Evolutionary conservation across 2,113 vertebrate genomes (phyloP).

Genomic region (Leiothrix lutea): DNA sequence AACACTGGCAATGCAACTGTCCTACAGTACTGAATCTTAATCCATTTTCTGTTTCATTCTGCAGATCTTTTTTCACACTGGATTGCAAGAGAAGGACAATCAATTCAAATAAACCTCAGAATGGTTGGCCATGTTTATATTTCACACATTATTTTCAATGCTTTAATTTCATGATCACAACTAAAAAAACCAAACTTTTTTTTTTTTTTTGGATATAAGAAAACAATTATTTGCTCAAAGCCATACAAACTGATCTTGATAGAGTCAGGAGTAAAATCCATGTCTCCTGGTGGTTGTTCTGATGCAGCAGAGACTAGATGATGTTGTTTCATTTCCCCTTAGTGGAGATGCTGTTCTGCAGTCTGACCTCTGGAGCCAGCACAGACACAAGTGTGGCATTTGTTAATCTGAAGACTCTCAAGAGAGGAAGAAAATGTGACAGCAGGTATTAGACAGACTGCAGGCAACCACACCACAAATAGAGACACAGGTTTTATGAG

Average conservation of each 20-base stretch:
- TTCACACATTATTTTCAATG: not conserved
- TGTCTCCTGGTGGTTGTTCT: not conserved
- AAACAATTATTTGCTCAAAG: not conserved
- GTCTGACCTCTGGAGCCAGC: not conserved
- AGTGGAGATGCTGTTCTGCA: not conserved
- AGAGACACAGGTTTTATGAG: not conserved
- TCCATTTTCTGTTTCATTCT: not conserved
- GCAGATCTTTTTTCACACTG: not conserved
- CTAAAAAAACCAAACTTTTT: not conserved
- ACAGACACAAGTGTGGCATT: not conserved
- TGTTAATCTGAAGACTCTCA: not conserved
- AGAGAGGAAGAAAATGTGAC: not conserved
- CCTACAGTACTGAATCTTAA: not conserved
- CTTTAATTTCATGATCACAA: not conserved
- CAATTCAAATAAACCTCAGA: not conserved
- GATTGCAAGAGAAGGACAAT: not conserved
- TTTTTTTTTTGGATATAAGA: not conserved
- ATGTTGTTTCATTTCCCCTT: not conserved
- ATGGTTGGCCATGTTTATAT: not conserved
- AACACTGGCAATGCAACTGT: not conserved
- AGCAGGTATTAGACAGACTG: not conserved
- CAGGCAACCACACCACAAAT: not conserved
- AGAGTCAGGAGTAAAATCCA: not conserved
- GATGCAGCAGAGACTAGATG: not conserved
- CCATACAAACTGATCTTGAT: not conserved